Conservation (phyloP, 2,888 invertebrate genomes). For the Apodemia zela region DNA sequence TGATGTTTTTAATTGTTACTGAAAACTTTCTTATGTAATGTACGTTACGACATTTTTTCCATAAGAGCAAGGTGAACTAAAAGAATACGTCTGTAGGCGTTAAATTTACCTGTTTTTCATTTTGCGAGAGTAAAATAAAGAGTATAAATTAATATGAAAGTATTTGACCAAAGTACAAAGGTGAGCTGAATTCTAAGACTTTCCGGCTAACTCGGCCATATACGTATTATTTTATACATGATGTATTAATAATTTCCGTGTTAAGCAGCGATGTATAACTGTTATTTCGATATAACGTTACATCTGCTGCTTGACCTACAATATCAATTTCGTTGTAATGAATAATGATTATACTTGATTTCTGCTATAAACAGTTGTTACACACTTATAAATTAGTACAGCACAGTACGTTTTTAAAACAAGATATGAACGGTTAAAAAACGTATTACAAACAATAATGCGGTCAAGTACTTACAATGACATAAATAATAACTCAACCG, state of each 20-base stretch:
- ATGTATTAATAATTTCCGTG: background rate
- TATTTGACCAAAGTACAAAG: no score
- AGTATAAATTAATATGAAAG: no score
- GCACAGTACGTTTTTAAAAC: background rate
- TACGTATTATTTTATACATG: background rate
- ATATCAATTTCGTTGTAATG: background rate
- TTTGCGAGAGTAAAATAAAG: no score
- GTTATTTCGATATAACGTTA: constrained; percentile 7
- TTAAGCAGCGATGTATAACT: background rate
- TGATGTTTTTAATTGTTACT: no score
- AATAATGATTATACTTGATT: background rate
- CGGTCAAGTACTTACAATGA: constrained; percentile 3
- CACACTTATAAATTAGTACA: background rate
- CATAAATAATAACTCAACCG: background rate
- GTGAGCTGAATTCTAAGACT: no score
- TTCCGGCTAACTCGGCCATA: no score
- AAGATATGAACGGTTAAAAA: background rate
- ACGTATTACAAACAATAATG: background rate
- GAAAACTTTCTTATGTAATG: no score
- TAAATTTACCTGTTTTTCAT: no score
- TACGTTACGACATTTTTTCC: no score
- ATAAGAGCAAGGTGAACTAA: no score
- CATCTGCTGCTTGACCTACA: background rate
- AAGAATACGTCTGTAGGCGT: no score
- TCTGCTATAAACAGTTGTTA: background rate